These are phyloP conservation scores for Babylonia areolata DNA, from an alignment of 1,140 invertebrate species.

Conservation along the genomic window DNA sequence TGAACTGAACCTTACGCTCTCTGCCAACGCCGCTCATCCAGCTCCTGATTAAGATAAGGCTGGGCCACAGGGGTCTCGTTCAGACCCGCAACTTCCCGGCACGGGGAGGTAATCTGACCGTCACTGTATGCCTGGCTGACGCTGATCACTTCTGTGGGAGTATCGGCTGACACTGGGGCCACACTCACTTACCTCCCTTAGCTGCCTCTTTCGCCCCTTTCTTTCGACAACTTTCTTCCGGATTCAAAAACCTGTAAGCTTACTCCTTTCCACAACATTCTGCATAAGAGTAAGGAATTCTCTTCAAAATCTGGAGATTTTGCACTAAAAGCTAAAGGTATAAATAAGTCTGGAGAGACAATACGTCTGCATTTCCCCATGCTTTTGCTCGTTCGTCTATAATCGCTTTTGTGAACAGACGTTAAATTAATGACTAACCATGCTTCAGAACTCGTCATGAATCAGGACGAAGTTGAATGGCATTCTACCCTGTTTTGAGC, in stretches of 20 bases:
- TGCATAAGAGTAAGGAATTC: background rate
- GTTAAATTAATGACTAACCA: too few species aligned
- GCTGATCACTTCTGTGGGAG: background rate
- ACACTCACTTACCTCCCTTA: background rate
- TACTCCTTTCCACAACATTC: background rate
- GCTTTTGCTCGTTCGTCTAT: too few species aligned
- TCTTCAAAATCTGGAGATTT: background rate
- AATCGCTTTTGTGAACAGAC: too few species aligned
- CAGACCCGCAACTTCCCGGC: background rate
- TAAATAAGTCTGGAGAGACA: background rate
- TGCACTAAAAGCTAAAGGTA: background rate
- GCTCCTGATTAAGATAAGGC: background rate
- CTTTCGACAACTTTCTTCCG: too few species aligned
- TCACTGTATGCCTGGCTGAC: background rate
- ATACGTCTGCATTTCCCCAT: background rate
- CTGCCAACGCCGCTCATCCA: background rate
- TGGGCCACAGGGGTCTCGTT: background rate
- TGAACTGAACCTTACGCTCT: conserved; percentile 20
- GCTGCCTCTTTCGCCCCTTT: background rate
- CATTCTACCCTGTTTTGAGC: too few species aligned
- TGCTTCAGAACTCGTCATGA: too few species aligned
- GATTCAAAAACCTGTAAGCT: too few species aligned
- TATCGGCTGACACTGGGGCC: background rate
- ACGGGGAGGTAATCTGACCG: background rate
- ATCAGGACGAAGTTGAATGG: too few species aligned